Evolutionary conservation across 2,113 vertebrate genomes (phyloP).

Genomic region (Pyrgilauda ruficollis): DNA sequence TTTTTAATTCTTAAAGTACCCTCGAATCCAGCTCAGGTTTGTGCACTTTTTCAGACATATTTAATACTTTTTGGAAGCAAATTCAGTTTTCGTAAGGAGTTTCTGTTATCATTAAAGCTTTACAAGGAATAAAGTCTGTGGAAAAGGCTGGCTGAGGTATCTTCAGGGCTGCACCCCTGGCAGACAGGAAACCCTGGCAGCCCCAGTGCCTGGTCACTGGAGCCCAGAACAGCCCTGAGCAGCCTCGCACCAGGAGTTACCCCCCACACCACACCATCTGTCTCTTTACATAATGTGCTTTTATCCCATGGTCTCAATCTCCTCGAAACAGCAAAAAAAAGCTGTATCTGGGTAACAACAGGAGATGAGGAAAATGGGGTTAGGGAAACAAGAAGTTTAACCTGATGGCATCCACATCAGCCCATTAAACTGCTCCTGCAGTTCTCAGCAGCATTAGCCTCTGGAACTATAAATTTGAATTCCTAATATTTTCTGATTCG

Average conservation of each 20-base stretch:
- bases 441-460: not conserved
- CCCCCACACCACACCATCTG: not conserved
- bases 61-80: not conserved
- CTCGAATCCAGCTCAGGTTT: accelerated
- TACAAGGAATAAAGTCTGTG: not conserved
- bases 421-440: not conserved
- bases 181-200: not conserved
- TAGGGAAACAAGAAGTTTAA: not conserved
- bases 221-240: not conserved
- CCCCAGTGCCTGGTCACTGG: not conserved
- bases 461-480: not conserved
- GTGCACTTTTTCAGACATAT: not conserved
- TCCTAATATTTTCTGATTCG: not conserved
- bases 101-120: not conserved
- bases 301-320: not conserved
- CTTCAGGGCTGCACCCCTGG: not conserved
- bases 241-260: not conserved
- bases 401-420: not conserved
- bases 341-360: not conserved
- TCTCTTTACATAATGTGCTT: not conserved
- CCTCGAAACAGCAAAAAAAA: not conserved
- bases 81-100: not conserved
- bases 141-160: not conserved
- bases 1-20: not conserved
- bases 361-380: not conserved